phyloP scores from a whole-genome alignment of 37 sponge, comb jelly and placozoan genomes.

The Oopsacas minuta region DNA sequence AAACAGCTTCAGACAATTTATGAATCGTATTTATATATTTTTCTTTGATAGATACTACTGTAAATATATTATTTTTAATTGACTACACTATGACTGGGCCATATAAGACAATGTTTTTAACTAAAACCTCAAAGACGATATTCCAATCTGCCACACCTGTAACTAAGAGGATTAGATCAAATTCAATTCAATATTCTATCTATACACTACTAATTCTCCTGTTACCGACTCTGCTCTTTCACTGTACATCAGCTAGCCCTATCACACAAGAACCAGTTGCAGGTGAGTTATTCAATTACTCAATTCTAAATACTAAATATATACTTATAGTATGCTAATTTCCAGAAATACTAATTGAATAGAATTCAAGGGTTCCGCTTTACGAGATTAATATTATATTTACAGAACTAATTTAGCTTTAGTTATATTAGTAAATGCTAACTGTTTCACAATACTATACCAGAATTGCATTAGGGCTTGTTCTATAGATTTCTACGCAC shows the following conservation, averaged over 20 bases:
- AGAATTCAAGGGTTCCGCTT: no score
- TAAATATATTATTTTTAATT: slow-evolving; percentile 7
- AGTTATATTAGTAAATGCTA: no score
- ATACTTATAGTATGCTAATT: no score
- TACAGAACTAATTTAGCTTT: no score
- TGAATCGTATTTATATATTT: not conserved
- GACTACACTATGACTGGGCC: not conserved
- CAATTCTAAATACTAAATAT: no score
- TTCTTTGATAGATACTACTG: not conserved
- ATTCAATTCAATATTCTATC: not conserved
- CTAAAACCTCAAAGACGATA: not conserved
- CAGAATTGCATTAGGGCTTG: no score
- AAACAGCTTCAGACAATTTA: not conserved
- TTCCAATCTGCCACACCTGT: not conserved
- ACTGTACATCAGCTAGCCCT: not conserved
- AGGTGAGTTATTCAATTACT: not conserved
- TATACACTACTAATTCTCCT: not conserved
- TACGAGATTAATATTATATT: no score
- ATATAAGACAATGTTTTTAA: not conserved
- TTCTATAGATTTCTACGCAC: no score
- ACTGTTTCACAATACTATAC: no score
- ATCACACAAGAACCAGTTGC: not conserved
- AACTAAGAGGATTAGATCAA: not conserved
- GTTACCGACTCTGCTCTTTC: not conserved
- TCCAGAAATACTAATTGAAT: no score